A percentile compares a stretch with the other conserved stretches of the same genome.
Evolutionary conservation across 2,888 invertebrate genomes (phyloP).

Genomic region (Nomada fucata): DNA sequence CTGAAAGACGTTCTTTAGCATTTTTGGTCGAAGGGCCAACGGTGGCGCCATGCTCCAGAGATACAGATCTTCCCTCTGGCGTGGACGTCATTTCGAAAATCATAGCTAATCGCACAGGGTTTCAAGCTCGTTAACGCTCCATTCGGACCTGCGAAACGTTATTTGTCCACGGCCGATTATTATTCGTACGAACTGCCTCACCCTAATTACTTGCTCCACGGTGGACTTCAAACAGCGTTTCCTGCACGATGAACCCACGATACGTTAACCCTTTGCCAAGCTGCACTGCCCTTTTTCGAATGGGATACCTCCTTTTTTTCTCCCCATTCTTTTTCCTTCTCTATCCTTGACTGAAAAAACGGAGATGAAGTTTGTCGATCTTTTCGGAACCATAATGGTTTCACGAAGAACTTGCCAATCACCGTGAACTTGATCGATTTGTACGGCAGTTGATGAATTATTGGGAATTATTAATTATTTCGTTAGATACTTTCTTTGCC

Average conservation of each 20-base stretch:
- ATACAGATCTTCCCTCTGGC: constrained; percentile 49
- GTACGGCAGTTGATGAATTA: constrained; percentile 9
- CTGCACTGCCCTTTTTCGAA: constrained; percentile 7
- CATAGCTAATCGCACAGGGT: constrained; percentile 30
- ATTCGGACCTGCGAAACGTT: constrained; percentile 28
- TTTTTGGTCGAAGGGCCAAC: constrained; percentile 23
- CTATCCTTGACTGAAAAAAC: background rate
- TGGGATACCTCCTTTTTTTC: background rate
- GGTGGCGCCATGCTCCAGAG: constrained; percentile 12
- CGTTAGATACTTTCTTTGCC: too few species aligned
- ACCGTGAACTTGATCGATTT: background rate
- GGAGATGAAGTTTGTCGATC: constrained; percentile 23
- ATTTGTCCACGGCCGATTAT: constrained; percentile 38
- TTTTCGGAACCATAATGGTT: background rate
- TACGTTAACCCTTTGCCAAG: constrained; percentile 27
- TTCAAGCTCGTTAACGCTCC: constrained; percentile 34
- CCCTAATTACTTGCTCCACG: constrained; percentile 36
- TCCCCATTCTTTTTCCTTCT: background rate
- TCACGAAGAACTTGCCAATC: constrained; percentile 6
- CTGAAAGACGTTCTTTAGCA: constrained; percentile 27
- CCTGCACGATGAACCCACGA: constrained; percentile 27
- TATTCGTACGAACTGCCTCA: constrained; percentile 34
- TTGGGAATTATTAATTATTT: background rate
- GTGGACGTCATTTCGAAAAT: constrained; percentile 42
- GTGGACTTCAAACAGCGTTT: constrained; percentile 39